phyloP scores from a whole-genome alignment of 2,888 invertebrate species.

The Heliconius aoede region DNA sequence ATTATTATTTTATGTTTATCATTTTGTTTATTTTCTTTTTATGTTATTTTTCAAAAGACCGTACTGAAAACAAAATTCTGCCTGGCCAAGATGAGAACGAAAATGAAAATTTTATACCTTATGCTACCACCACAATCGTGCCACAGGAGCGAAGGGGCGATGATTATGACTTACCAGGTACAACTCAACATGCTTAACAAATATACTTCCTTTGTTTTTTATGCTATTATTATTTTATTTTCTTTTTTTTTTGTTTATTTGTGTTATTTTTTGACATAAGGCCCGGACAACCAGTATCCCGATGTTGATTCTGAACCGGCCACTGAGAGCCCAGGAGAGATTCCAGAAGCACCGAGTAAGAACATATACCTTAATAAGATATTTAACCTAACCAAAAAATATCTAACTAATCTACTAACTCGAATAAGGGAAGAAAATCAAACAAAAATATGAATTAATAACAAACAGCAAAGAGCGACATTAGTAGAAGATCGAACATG shows the following conservation, averaged over 20 bases:
- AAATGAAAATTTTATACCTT: constrained; percentile 23
- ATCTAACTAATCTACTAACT: too few species aligned
- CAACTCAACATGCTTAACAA: neutral
- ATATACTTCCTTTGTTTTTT: neutral
- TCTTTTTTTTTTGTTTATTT: constrained; percentile 5
- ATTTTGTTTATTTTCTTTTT: constrained; percentile 10
- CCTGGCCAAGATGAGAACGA: neutral
- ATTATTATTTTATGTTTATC: neutral
- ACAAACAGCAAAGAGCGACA: too few species aligned
- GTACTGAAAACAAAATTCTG: neutral
- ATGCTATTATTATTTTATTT: neutral
- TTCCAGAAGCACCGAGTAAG: constrained; percentile 17
- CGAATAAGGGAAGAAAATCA: too few species aligned
- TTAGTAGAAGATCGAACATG: too few species aligned
- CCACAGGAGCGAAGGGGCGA: neutral
- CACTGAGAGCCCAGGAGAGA: constrained; percentile 7
- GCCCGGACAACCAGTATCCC: constrained; percentile 1
- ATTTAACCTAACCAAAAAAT: too few species aligned
- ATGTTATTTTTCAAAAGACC: neutral
- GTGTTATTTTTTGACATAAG: constrained; percentile 19
- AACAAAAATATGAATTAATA: too few species aligned
- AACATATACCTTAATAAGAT: neutral
- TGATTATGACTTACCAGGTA: constrained; percentile 23
- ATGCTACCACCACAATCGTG: neutral
- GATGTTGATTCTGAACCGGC: neutral